A percentile compares a stretch with the other conserved stretches of the same genome.
Conservation (phyloP, 2,888 invertebrate genomes). For the Dolomedes plantarius region DNA sequence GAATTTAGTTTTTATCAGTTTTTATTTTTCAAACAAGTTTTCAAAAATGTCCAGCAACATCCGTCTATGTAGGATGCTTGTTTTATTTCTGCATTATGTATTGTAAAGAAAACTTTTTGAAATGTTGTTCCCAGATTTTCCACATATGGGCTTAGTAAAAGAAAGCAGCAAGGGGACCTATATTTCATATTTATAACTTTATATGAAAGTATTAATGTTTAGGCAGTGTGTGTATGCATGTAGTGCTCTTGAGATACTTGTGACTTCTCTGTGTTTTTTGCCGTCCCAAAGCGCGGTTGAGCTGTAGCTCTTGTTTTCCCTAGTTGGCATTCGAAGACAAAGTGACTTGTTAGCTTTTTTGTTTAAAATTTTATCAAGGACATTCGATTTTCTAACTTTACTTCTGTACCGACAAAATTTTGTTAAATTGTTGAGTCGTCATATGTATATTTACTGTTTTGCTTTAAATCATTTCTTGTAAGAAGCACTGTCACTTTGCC, state of each 20-base stretch:
- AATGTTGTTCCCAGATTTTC: constrained; percentile 42
- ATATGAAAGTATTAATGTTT: constrained; percentile 66
- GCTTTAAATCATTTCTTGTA: not conserved
- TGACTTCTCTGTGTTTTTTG: constrained; percentile 68
- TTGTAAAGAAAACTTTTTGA: constrained; percentile 41
- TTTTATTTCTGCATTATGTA: constrained; percentile 41
- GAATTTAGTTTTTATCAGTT: not conserved
- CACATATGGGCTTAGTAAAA: constrained; percentile 42
- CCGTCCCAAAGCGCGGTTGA: constrained; percentile 69
- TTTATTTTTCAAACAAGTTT: not conserved
- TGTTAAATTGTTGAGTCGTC: no score
- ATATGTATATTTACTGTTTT: constrained; percentile 1
- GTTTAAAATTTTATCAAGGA: no score
- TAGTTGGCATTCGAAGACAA: constrained; percentile 65
- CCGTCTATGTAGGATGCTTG: constrained; percentile 54
- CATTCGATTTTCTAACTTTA: no score
- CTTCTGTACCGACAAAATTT: no score
- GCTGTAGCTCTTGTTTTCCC: constrained; percentile 59
- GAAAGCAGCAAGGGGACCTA: constrained; percentile 72
- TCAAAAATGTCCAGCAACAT: constrained; percentile 56
- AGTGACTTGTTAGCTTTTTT: constrained; percentile 45
- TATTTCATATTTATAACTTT: constrained; percentile 70
- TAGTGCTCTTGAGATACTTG: constrained; percentile 68
- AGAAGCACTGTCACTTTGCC: constrained; percentile 58
- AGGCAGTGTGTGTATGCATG: constrained; percentile 62